Evolutionary conservation across 30 jellyfish, hydroid and myxozoan genomes (phyloP).

Genomic region (Calvadosia cruxmelitensis): DNA sequence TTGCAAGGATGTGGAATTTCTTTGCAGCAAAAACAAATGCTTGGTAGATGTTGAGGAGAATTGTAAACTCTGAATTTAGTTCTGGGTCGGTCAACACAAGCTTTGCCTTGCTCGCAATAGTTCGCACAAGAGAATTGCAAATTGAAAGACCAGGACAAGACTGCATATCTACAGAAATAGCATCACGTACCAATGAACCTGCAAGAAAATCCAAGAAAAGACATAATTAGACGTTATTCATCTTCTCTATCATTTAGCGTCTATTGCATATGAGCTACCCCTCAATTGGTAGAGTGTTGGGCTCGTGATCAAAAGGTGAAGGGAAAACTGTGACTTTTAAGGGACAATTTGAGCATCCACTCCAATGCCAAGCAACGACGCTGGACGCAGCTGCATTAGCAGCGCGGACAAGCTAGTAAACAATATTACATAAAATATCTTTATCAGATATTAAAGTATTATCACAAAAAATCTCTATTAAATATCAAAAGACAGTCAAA

Average conservation of each 20-base stretch:
- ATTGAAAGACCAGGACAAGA: constrained; percentile 48
- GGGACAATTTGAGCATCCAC: no score
- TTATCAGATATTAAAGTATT: no score
- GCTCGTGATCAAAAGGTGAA: background rate
- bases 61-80: constrained; percentile 21
- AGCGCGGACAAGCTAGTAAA: no score
- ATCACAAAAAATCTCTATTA: no score
- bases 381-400: no score
- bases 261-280: background rate
- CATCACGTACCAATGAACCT: constrained; percentile 59
- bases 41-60: constrained; percentile 36
- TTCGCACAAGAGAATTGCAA: constrained; percentile 30
- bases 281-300: background rate
- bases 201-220: background rate
- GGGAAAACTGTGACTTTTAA: no score
- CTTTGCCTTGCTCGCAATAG: constrained; percentile 29
- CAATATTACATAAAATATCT: no score
- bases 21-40: constrained; percentile 37
- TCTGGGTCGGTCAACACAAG: constrained; percentile 38
- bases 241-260: background rate
- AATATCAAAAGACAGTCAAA: no score
- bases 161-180: constrained; percentile 31
- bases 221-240: background rate
- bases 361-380: no score
- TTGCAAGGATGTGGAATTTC: constrained; percentile 19